Conservation (phyloP, 35 echinoderm and acorn worm genomes). For the Lytechinus pictus region DNA sequence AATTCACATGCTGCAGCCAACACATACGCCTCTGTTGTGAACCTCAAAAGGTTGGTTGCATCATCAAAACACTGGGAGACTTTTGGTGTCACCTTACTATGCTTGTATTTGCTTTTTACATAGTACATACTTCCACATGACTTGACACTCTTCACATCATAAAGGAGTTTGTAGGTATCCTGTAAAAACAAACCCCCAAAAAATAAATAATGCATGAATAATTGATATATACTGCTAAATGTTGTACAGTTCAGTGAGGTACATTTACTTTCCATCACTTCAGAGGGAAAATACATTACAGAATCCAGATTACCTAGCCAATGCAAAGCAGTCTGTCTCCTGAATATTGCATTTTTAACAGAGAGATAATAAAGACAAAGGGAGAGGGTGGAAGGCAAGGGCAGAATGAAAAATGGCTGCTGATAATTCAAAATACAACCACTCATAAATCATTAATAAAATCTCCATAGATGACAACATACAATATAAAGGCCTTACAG, state of each 20-base stretch:
- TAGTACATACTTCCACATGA: slow-evolving; percentile 24
- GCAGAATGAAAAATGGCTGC: no score
- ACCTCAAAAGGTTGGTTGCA: slow-evolving; percentile 23
- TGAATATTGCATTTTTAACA: no score
- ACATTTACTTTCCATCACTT: no score
- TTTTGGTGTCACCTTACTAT: slow-evolving; percentile 24
- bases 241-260: no score
- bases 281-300: no score
- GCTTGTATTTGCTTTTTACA: neutral
- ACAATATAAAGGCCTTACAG: neutral
- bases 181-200: neutral
- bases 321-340: no score
- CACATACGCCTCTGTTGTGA: slow-evolving; percentile 1
- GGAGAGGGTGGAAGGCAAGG: no score
- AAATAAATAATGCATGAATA: neutral
- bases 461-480: neutral
- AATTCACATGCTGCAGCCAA: slow-evolving; percentile 22
- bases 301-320: no score
- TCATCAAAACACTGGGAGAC: slow-evolving; percentile 26
- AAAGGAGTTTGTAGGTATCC: slow-evolving; percentile 36
- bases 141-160: slow-evolving; percentile 23
- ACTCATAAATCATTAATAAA: no score
- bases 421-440: no score
- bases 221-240: neutral
- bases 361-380: no score